Evolutionary conservation across 2,888 invertebrate species (phyloP).

Genomic region (Alviniconcha strummeri): DNA sequence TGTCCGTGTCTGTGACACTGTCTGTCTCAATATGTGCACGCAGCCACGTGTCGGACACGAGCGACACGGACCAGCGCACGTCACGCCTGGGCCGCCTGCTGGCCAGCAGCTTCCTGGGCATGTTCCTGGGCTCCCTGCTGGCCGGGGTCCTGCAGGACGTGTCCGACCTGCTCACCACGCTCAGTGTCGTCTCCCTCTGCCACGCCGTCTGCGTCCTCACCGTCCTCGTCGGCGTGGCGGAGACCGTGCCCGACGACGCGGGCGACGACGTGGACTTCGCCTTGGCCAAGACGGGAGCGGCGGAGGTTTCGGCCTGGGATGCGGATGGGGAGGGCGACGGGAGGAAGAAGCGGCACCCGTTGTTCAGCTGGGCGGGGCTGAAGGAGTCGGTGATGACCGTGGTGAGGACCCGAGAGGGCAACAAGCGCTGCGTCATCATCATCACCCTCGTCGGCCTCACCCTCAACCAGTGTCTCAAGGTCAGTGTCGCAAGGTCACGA

Average conservation of each 20-base stretch:
- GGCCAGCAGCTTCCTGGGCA: slow-evolving; percentile 72
- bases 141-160: slow-evolving; percentile 63
- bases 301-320: not conserved
- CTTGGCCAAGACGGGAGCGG: not conserved
- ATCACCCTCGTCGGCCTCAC: slow-evolving; percentile 37
- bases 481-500: not conserved
- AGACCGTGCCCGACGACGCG: slow-evolving; percentile 44
- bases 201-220: slow-evolving; percentile 62
- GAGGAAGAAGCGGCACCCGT: not conserved
- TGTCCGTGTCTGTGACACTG: not conserved
- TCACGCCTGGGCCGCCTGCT: slow-evolving; percentile 66
- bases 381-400: slow-evolving; percentile 34
- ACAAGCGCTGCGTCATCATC: slow-evolving; percentile 37
- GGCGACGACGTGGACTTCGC: slow-evolving; percentile 13
- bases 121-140: slow-evolving; percentile 69
- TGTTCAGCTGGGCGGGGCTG: slow-evolving; percentile 35
- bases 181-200: slow-evolving; percentile 61
- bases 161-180: slow-evolving; percentile 55
- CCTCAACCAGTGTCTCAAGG: slow-evolving; percentile 32
- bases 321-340: not conserved
- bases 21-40: not conserved
- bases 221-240: slow-evolving; percentile 59
- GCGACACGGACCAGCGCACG: slow-evolving; percentile 64
- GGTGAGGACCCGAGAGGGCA: slow-evolving; percentile 29
- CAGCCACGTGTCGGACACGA: slow-evolving; percentile 66